A percentile compares a stretch with the other conserved stretches of the same genome.
phyloP scores from a whole-genome alignment of 2,797 vertebrate species.

The Sebastiscus tertius region DNA sequence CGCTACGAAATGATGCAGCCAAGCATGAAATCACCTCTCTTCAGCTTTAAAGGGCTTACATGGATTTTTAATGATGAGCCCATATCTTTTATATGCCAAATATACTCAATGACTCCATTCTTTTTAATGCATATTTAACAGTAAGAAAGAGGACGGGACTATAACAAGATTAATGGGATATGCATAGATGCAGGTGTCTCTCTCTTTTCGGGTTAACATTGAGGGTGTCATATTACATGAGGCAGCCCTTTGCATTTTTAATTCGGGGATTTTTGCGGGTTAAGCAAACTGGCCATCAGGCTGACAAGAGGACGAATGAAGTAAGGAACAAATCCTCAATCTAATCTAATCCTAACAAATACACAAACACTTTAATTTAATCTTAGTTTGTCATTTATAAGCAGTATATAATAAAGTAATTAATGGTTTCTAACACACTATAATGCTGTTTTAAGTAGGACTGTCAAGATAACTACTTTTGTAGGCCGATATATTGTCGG shows the following conservation, averaged over 20 bases:
- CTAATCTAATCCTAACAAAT: not conserved
- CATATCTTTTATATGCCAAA: slow-evolving; percentile 84
- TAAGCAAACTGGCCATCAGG: slow-evolving; percentile 9
- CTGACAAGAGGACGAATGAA: not conserved
- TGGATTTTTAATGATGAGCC: slow-evolving; percentile 86
- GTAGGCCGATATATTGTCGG: not conserved
- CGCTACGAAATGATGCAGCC: slow-evolving; percentile 68
- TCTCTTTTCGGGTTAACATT: slow-evolving; percentile 30
- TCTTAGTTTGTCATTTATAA: not conserved
- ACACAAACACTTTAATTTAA: not conserved
- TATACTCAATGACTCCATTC: slow-evolving; percentile 84
- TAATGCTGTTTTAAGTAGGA: not conserved
- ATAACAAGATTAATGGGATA: slow-evolving; percentile 80
- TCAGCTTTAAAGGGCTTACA: slow-evolving; percentile 84
- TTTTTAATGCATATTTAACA: slow-evolving; percentile 84
- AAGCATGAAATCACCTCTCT: slow-evolving; percentile 87
- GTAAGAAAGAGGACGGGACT: slow-evolving; percentile 65
- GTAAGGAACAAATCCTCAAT: not conserved
- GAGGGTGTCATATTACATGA: slow-evolving; percentile 31
- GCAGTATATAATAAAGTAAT: not conserved
- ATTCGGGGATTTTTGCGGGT: slow-evolving; percentile 23
- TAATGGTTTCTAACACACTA: not conserved
- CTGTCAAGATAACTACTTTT: not conserved
- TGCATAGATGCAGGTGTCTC: slow-evolving; percentile 52
- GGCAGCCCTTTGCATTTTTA: slow-evolving; percentile 43